Evolutionary conservation across 2,113 vertebrate genomes (phyloP).

Genomic region (Xenus cinereus): DNA sequence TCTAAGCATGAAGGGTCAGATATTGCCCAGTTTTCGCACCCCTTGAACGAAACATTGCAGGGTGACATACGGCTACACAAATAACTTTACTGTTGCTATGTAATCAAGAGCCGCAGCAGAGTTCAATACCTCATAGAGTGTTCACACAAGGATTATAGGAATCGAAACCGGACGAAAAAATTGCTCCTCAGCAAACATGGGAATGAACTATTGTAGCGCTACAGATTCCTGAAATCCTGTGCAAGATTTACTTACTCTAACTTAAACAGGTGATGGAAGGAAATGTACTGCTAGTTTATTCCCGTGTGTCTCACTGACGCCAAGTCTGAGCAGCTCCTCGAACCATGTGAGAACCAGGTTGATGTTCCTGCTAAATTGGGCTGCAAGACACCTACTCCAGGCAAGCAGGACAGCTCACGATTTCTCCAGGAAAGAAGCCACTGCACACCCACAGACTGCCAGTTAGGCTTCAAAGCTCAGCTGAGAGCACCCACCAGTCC

Average conservation of each 20-base stretch:
- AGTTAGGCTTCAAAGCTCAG: background rate
- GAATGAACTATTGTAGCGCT: background rate
- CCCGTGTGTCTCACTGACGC: fast-evolving
- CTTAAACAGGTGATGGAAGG: background rate
- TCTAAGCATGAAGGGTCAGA: background rate
- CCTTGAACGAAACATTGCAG: background rate
- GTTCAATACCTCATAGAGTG: background rate
- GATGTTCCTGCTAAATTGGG: background rate
- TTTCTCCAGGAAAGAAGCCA: background rate
- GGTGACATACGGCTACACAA: background rate
- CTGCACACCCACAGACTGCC: background rate
- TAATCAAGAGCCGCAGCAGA: background rate
- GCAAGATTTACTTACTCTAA: background rate
- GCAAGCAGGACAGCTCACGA: background rate
- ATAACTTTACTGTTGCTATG: background rate
- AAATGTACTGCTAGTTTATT: background rate
- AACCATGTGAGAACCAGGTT: background rate
- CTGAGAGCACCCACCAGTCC: background rate
- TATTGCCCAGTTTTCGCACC: background rate
- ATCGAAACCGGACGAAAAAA: background rate
- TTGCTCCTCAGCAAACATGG: background rate
- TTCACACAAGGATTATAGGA: background rate
- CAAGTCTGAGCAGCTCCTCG: background rate
- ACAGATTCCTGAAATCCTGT: background rate
- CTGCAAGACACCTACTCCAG: background rate